Percentiles rank a stretch among this genome's conserved stretches.
These are phyloP conservation scores for Eupeodes luniger DNA, from an alignment of 2,888 invertebrate genomes.

Conservation along the genomic window DNA sequence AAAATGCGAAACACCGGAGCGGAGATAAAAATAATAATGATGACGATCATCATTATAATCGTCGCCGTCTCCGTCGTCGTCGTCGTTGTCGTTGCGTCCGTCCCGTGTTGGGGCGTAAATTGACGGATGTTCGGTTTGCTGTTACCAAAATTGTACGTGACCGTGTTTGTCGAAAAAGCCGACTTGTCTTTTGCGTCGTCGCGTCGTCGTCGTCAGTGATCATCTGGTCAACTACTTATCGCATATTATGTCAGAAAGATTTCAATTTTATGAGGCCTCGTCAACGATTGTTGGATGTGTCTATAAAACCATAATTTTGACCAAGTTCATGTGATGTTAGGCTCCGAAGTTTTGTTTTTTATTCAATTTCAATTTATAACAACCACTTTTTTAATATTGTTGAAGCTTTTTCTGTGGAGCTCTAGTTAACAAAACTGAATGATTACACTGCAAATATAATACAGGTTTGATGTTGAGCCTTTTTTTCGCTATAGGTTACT, in stretches of 20 bases:
- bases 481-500: conserved; percentile 3
- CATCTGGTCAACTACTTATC: conserved; percentile 75
- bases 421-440: conserved; percentile 11
- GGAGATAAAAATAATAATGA: conserved; percentile 37
- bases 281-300: conserved; percentile 2
- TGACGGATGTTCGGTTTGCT: conserved; percentile 72
- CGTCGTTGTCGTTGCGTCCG: neutral
- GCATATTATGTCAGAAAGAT: conserved; percentile 72
- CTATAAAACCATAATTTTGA: neutral
- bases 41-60: conserved; percentile 63
- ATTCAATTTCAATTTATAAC: conserved; percentile 2
- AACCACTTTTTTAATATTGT: conserved; percentile 31
- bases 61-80: conserved; percentile 8
- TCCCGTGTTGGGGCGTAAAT: conserved; percentile 65
- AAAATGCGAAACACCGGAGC: conserved; percentile 38
- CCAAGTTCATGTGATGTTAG: conserved; percentile 23
- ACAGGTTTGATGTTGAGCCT: neutral
- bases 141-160: conserved; percentile 73
- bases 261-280: conserved; percentile 69
- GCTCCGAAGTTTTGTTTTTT: neutral
- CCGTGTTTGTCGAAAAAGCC: conserved; percentile 37
- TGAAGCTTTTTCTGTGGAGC: conserved; percentile 40
- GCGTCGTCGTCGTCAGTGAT: conserved; percentile 26
- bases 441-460: no score
- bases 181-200: conserved; percentile 11